These are phyloP conservation scores for Biston betularia DNA, from an alignment of 2,888 invertebrate species.

Conservation along the genomic window DNA sequence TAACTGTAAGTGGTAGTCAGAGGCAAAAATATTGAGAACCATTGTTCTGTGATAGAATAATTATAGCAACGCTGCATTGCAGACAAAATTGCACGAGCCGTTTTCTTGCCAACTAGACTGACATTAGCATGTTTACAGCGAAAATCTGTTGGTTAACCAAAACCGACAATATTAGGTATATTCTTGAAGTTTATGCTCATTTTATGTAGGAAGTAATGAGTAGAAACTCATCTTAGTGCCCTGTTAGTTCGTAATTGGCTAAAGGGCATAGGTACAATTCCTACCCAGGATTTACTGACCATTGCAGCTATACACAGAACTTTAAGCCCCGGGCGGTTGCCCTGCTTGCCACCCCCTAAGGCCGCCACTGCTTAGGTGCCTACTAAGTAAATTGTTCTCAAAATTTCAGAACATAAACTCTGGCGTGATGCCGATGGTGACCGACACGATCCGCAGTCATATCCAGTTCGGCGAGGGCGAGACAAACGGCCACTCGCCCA, in stretches of 20 bases:
- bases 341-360: no score
- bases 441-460: constrained; percentile 87
- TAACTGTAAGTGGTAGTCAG: no score
- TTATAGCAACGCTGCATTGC: constrained; percentile 37
- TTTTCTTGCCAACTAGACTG: constrained; percentile 12
- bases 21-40: no score
- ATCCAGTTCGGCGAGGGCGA: constrained; percentile 83
- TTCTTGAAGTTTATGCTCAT: background rate
- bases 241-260: no score
- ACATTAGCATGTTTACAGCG: constrained; percentile 11
- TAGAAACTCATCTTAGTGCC: no score
- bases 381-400: constrained; percentile 1
- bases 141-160: background rate
- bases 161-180: background rate
- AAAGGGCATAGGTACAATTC: no score
- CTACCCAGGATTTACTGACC: no score
- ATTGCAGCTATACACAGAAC: no score
- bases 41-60: background rate
- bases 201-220: no score
- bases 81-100: constrained; percentile 21
- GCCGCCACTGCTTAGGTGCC: no score
- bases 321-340: no score
- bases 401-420: constrained; percentile 74
- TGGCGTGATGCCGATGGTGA: constrained; percentile 83
- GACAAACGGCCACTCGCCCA: constrained; percentile 70